Evolutionary conservation across 92 coral and sea anemone genomes (phyloP), one percentile per base, ranked within the genome.

Genomic region (Porites evermanni): DNA sequence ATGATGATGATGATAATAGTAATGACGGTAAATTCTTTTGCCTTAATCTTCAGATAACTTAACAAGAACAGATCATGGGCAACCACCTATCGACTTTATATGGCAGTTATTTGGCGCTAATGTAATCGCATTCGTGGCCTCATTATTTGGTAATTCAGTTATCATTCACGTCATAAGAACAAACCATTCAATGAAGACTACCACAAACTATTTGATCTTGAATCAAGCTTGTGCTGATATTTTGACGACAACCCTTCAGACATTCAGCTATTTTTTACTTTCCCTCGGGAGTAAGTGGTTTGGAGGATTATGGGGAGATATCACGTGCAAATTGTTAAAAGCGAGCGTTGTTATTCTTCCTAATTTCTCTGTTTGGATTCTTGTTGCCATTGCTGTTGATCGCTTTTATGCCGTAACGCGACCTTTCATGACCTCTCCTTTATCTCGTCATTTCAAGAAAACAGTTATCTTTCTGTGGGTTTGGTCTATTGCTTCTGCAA

Each of bases 151-250:
- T 8, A 80, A 80, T 53, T 80, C 84, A 1, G 38, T 80, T 52
- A 4, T 80, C 65, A 80, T 80, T 23, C 84, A 67, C 65, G 68
- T 80, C 21, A 69, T 80, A 29, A 74, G 75, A 26, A 80, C 75
- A 53, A 24, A 75, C 26, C 75, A 80, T 64, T 80, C 26, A 24
- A 12, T 80, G n/a, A 67, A 51, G 68, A n/a, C 23, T 4, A 52
- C 52, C 21, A 80, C 75, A 51, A 80, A 80, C 67, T 24, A 23
- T 10, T 75, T 80, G 52, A 80, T 80, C 44, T 51, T 80, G 4
- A 80, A 67, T 18, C 84, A 80, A 29, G 84, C 84, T 53, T 80
- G 66, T 61, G 84, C 84, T 67, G 84, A 80, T 61, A 67, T 61
- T 9, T 12, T 67, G 52, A 67, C 84, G 26, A 65, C 68, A 18